phyloP scores from a whole-genome alignment of 2,797 vertebrate species.

The Odontamblyopus rebecca region DNA sequence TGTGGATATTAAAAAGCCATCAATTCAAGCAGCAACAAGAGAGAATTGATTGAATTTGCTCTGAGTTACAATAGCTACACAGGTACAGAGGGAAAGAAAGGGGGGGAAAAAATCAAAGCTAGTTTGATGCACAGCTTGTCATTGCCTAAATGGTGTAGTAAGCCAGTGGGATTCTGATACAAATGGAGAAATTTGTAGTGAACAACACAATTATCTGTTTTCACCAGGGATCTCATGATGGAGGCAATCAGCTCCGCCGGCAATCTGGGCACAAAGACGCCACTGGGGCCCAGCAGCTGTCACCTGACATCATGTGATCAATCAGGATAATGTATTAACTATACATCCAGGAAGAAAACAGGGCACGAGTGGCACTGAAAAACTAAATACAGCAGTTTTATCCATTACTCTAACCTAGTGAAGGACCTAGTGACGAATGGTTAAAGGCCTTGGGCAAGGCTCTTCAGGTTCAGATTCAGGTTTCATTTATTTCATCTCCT shows the following conservation, averaged over 20 bases:
- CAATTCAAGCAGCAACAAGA: slow-evolving; percentile 44
- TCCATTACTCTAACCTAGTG: neutral
- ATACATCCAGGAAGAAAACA: neutral
- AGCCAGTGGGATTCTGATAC: slow-evolving; percentile 46
- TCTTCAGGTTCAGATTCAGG: neutral
- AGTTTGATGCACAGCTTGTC: slow-evolving; percentile 46
- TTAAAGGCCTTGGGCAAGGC: neutral
- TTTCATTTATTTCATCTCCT: too few relatives aligned
- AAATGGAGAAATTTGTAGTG: slow-evolving; percentile 41
- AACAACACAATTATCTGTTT: slow-evolving; percentile 43
- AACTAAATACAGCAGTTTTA: neutral
- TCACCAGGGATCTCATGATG: slow-evolving; percentile 40
- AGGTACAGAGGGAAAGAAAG: slow-evolving; percentile 24
- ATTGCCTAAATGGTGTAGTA: slow-evolving; percentile 26
- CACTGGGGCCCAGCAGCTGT: slow-evolving; percentile 12
- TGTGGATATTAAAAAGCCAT: slow-evolving; percentile 57
- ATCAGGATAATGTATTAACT: neutral
- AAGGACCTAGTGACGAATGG: neutral
- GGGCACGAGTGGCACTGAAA: neutral
- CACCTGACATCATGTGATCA: slow-evolving; percentile 11
- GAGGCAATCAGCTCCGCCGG: slow-evolving; percentile 17
- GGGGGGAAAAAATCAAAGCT: slow-evolving; percentile 50
- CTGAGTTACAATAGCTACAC: slow-evolving; percentile 50
- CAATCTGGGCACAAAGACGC: slow-evolving; percentile 19
- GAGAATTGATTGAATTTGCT: slow-evolving; percentile 60